phyloP scores from a whole-genome alignment of 2,113 vertebrate species.

The Psilopogon haemacephalus region DNA sequence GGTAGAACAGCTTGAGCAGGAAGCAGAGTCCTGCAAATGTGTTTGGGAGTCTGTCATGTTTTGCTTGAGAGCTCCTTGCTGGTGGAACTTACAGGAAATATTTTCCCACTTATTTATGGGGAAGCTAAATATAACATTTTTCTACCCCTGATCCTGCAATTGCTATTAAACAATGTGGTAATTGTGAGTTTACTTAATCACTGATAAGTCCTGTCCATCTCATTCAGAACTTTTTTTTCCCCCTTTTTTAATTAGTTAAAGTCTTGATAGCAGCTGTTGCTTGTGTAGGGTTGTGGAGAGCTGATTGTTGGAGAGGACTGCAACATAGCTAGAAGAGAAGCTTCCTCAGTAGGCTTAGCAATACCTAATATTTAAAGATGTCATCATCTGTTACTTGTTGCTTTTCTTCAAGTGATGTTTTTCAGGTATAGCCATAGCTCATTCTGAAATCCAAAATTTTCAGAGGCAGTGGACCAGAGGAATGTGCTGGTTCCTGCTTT shows the following conservation, averaged over 20 bases:
- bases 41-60: conserved; percentile 1
- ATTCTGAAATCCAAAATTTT: neutral
- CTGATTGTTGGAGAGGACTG: neutral
- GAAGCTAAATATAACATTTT: conserved; percentile 6
- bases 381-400: neutral
- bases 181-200: neutral
- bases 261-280: neutral
- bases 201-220: neutral
- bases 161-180: neutral
- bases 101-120: conserved; percentile 10
- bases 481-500: neutral
- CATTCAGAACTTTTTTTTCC: neutral
- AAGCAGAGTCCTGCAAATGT: neutral
- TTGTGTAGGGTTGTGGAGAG: neutral
- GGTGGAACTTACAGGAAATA: neutral
- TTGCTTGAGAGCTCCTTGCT: neutral
- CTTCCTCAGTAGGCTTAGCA: neutral
- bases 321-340: neutral
- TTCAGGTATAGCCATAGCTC: neutral
- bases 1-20: neutral
- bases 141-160: neutral
- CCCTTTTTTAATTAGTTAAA: neutral
- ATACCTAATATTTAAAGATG: neutral
- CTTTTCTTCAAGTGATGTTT: neutral
- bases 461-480: neutral